A percentile compares a stretch with the other conserved stretches of the same genome.
These are phyloP conservation scores for Pyxicephalus adspersus DNA, from an alignment of 2,113 vertebrate species.

Conservation along the genomic window DNA sequence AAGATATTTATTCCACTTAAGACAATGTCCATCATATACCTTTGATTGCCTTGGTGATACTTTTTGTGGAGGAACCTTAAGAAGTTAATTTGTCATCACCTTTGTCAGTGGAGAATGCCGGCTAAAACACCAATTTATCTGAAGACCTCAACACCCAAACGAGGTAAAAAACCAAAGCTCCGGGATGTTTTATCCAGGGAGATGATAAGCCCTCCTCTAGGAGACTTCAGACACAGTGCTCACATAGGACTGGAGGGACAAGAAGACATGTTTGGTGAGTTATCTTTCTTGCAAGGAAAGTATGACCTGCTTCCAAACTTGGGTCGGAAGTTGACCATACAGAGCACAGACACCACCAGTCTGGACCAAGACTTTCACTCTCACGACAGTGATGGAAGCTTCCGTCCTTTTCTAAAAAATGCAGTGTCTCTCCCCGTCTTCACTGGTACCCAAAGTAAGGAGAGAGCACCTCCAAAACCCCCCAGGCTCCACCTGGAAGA, in stretches of 20 bases:
- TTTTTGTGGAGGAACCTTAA: no score
- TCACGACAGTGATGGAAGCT: constrained; percentile 53
- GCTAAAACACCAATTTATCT: constrained; percentile 84
- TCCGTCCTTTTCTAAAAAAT: constrained; percentile 69
- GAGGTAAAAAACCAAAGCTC: constrained; percentile 75
- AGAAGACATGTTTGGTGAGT: constrained; percentile 81
- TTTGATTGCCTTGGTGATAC: no score
- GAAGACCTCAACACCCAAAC: constrained; percentile 76
- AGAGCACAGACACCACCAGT: constrained; percentile 18
- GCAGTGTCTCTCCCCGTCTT: constrained; percentile 78
- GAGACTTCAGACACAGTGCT: constrained; percentile 80
- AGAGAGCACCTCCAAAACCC: constrained; percentile 79
- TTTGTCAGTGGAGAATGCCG: constrained; percentile 67
- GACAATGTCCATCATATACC: background rate
- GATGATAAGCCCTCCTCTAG: constrained; percentile 83
- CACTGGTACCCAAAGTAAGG: constrained; percentile 59
- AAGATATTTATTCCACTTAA: background rate
- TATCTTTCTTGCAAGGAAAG: constrained; percentile 79
- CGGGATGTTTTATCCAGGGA: constrained; percentile 79
- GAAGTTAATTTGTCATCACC: no score
- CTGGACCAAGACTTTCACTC: constrained; percentile 62
- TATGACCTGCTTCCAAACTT: constrained; percentile 73
- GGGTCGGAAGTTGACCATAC: constrained; percentile 38
- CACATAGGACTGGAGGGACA: constrained; percentile 76
- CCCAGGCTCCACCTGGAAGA: constrained; percentile 79